These are phyloP conservation scores for Sisor rabdophorus DNA, from an alignment of 2,113 vertebrate genomes.

Conservation along the genomic window DNA sequence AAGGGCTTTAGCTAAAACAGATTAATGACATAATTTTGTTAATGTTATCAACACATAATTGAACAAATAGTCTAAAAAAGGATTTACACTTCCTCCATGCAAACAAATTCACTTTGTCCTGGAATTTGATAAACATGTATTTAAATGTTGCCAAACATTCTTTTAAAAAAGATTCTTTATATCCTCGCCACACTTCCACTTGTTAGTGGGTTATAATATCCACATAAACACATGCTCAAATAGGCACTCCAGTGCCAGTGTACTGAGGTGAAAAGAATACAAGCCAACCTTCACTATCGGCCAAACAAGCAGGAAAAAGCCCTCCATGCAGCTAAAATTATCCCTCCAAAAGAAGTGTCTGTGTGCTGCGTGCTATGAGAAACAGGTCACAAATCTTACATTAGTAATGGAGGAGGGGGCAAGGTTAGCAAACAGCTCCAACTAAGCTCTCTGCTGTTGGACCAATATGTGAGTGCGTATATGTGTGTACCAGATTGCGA, in stretches of 20 bases:
- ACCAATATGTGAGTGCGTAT: conserved; percentile 27
- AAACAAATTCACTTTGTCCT: background rate
- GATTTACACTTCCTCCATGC: background rate
- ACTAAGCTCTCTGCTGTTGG: conserved; percentile 43
- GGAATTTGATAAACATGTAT: conserved; percentile 2
- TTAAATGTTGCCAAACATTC: background rate
- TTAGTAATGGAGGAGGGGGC: conserved; percentile 22
- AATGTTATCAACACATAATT: background rate
- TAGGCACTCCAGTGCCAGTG: conserved; percentile 14
- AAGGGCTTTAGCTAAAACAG: background rate
- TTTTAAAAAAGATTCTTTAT: background rate
- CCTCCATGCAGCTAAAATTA: conserved; percentile 51
- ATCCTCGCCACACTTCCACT: background rate
- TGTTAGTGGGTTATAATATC: background rate
- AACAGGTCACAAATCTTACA: conserved; percentile 48
- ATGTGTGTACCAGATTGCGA: conserved; percentile 29
- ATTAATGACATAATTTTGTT: background rate
- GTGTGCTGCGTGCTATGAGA: conserved; percentile 46
- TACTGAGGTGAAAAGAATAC: conserved; percentile 24
- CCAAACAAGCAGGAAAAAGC: conserved; percentile 47
- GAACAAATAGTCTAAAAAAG: background rate
- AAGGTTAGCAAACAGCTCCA: conserved; percentile 46
- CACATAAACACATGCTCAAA: conserved; percentile 17
- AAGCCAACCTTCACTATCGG: conserved; percentile 29
- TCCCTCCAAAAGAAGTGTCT: conserved; percentile 42